Evolutionary conservation across 1,140 invertebrate species (phyloP).

Genomic region (Drosophila suzukii): DNA sequence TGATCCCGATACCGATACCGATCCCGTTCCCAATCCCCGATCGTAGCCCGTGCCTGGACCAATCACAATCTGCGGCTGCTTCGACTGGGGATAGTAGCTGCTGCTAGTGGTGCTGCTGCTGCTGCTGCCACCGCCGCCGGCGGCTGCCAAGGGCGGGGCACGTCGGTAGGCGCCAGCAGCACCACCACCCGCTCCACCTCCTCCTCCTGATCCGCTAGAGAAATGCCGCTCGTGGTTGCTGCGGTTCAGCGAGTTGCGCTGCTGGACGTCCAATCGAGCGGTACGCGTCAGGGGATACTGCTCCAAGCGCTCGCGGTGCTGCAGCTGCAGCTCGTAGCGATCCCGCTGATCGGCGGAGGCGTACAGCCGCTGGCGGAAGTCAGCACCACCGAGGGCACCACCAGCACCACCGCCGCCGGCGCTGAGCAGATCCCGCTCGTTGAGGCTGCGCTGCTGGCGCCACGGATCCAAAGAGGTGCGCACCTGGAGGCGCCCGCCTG

Average conservation of each 20-base stretch:
- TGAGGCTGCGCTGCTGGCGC: constrained; percentile 81
- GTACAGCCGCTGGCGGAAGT: constrained; percentile 74
- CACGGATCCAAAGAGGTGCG: constrained; percentile 73
- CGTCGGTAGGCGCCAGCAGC: constrained; percentile 65
- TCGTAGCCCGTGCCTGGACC: constrained; percentile 54
- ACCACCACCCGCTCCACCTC: constrained; percentile 13
- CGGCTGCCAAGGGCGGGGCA: constrained; percentile 73
- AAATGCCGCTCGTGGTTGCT: constrained; percentile 83
- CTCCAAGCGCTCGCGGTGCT: constrained; percentile 78
- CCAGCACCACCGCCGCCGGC: constrained; percentile 52
- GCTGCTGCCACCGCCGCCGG: constrained; percentile 64
- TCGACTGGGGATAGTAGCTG: constrained; percentile 66
- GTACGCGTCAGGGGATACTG: constrained; percentile 79
- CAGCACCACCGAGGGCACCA: constrained; percentile 40
- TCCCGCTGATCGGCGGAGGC: constrained; percentile 79
- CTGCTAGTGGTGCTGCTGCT: constrained; percentile 79
- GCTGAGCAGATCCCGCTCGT: constrained; percentile 77
- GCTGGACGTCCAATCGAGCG: constrained; percentile 80
- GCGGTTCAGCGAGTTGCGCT: constrained; percentile 81
- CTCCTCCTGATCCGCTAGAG: constrained; percentile 5
- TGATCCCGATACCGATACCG: background rate
- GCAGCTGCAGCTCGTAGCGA: constrained; percentile 78
- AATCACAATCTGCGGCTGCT: constrained; percentile 79
- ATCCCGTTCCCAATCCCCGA: constrained; percentile 41
- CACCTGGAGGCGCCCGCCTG: constrained; percentile 77